Base-by-base conservation (phyloP, 2,797 vertebrate species). In the Sylvilagus floridanus region DNA sequence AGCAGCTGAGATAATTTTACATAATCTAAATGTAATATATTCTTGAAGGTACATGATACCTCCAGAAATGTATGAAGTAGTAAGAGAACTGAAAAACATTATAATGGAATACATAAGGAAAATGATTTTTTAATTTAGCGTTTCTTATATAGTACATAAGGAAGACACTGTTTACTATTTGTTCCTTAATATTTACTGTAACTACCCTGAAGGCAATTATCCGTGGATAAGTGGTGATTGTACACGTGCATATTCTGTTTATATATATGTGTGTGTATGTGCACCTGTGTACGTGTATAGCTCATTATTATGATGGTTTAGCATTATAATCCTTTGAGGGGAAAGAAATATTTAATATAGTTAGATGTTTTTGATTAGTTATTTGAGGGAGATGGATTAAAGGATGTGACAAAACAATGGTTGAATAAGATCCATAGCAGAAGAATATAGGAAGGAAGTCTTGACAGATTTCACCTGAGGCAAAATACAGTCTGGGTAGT, bases 1-100 rank as follows among this genome's bases (percentile, higher is more conserved):
- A 84, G 68, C 73, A 69, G 28, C 54, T 96, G 52, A 88, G 62
- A 63, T 92, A 87, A 91, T 89, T 83, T 85, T 73, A 42, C 24
- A 50, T 1, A 52, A 50, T 91, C 76, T 95, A 92, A 84, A 62
- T 82, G 26, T 88, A 83, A 88, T 57, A 82, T 71, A 68, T 63
- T 78, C 28, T 89, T 88, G 79, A 82, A 9, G 52, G 30, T 82
- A 63, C 30, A 95, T 86, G 69, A 28, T 84, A 9, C 35, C 12
- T 90, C 4, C 4, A 73, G 63, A 35, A 93, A 90, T 83, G 4
- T 60, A 4, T 81, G 69, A 72, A 83, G 22, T 84, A 90, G 47
- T 93, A 73, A 68, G 24, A 26, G n/a, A 71, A 83, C 42, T 77
- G 52, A 60, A 87, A 87, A 77, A 60, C 47, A 30, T 92, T 13